Conservation (phyloP, 2,888 invertebrate genomes). For the Andrena minutula region DNA sequence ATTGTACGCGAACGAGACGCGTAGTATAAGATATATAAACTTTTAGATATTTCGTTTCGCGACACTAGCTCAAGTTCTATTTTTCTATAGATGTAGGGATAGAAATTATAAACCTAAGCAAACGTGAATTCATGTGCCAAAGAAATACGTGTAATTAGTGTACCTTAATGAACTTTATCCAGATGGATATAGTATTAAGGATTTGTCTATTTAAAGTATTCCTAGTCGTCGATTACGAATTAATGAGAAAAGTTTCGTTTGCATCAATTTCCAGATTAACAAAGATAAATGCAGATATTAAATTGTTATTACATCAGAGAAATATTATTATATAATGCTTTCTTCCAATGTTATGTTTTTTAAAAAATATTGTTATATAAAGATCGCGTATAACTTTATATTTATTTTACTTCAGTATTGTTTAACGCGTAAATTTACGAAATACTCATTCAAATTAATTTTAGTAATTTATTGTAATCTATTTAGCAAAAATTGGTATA, state of each 20-base stretch:
- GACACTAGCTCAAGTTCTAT: constrained; percentile 50
- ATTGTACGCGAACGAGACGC: constrained; percentile 17
- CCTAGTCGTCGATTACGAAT: neutral
- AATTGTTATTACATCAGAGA: neutral
- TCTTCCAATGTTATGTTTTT: neutral
- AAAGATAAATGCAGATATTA: neutral
- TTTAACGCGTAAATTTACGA: neutral
- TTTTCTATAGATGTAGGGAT: constrained; percentile 56
- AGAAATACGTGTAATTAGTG: constrained; percentile 69
- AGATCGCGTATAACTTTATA: neutral
- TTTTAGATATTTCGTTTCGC: constrained; percentile 40
- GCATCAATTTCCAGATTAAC: neutral
- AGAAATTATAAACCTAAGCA: constrained; percentile 50
- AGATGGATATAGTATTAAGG: constrained; percentile 27
- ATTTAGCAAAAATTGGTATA: neutral
- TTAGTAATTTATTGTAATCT: neutral
- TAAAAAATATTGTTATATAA: neutral
- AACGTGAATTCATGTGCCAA: constrained; percentile 85
- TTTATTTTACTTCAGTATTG: neutral
- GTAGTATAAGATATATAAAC: constrained; percentile 21
- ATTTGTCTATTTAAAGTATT: constrained; percentile 21
- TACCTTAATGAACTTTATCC: constrained; percentile 50
- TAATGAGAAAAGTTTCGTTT: neutral
- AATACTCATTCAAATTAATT: neutral
- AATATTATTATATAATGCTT: neutral